Base-by-base conservation (phyloP, 1,140 invertebrate genomes). In the Dreissena polymorpha region DNA sequence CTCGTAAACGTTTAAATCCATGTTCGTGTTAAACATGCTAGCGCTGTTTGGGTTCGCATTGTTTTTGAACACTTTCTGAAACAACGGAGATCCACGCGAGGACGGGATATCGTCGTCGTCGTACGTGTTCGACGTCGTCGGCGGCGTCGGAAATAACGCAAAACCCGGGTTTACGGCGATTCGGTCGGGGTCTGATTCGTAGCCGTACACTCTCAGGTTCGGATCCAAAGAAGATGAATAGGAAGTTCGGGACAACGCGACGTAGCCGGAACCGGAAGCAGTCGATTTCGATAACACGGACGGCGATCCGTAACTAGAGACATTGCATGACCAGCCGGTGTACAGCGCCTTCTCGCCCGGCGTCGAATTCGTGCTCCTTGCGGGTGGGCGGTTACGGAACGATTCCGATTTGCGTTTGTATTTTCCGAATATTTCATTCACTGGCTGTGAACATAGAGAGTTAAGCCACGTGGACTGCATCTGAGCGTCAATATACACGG, bases 401-500 rank as follows among this genome's bases (percentile, higher is more conserved):
- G 57, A 49, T 51, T 82, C 79, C 18, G 79, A 50, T 49, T 82
- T 82, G 10, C 79, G 79, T 27, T 82, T 82, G 71, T 82, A 82
- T 65, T 82, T 82, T 49, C 55, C 53, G 50, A 82, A 82, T 53
- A 82, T 82, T 82, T 82, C 79, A 21, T 82, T 27, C 16, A 82
- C 79, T 3, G 79, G 79, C 21, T 82, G 79, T 10, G 79, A 53
- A 57, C 79, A 82, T 5, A 82, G 60, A 7, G 79, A 67, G 16
- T 49, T 82, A 10, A 82, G 63, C 79, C 79, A 82, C 39, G 79
- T 68, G 23, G 70, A 68, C 16, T 73, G 57, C 12, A 63, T 68
- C 23, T 82, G 79, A 10, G 70, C 79, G 51, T 74, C 71, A 6
- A 82, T 49, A 25, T 74, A 63, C 67, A 68, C 50, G 14, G 55